Percentiles rank a stretch among this genome's conserved stretches.
These are phyloP conservation scores for Trachelus tabidus DNA, from an alignment of 2,888 invertebrate species.

Conservation along the genomic window DNA sequence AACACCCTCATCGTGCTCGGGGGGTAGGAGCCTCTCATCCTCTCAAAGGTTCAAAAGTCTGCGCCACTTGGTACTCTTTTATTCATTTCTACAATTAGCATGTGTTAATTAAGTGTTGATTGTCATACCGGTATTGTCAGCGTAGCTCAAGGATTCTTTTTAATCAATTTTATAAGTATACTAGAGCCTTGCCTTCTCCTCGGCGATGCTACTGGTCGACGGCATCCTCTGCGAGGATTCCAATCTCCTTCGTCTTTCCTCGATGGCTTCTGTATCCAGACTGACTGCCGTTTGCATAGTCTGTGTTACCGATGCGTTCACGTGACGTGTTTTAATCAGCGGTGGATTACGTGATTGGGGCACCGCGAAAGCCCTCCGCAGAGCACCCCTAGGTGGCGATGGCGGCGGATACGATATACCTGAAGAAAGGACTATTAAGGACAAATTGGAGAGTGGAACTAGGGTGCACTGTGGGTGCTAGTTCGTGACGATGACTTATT, in stretches of 20 bases:
- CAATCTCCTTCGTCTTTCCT: conserved; percentile 58
- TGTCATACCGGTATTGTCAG: background rate
- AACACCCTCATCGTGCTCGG: conserved; percentile 11
- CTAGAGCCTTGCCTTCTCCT: conserved; percentile 53
- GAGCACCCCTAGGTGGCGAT: conserved; percentile 72
- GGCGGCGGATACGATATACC: conserved; percentile 88
- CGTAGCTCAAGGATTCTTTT: background rate
- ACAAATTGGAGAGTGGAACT: background rate
- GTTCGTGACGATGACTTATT: background rate
- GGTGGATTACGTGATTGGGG: conserved; percentile 82
- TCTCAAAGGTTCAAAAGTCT: conserved; percentile 28
- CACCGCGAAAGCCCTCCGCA: conserved; percentile 72
- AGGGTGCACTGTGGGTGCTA: background rate
- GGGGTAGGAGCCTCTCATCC: conserved; percentile 26
- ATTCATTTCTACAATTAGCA: conserved; percentile 40
- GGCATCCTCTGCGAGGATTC: conserved; percentile 56
- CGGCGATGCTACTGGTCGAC: conserved; percentile 57
- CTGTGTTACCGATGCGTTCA: conserved; percentile 69
- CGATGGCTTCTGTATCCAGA: conserved; percentile 57
- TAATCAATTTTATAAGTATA: background rate
- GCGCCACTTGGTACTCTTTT: conserved; percentile 18
- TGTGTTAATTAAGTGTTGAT: background rate
- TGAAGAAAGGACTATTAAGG: conserved; percentile 2
- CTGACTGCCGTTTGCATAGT: conserved; percentile 52
- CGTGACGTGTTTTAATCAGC: conserved; percentile 82